Base-by-base conservation (phyloP, 92 coral and sea anemone species). In the Epizoanthus ramosus region DNA sequence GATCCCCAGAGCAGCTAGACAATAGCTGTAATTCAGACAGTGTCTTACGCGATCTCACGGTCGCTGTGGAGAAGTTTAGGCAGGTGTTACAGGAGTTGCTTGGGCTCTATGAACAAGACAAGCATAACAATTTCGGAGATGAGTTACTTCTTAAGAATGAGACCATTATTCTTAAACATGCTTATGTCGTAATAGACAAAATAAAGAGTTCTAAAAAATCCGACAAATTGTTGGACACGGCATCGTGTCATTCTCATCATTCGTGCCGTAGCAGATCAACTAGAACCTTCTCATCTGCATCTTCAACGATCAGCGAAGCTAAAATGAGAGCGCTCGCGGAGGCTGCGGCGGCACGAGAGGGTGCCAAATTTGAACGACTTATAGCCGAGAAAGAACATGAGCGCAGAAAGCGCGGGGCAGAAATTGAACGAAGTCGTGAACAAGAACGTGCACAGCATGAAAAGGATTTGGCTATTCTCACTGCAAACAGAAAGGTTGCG, bases 311-410 rank as follows among this genome's bases (percentile, higher is more conserved):
- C 81, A 84, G 81, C 50, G 67, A 41, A 19, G 68, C 63, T 50
- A 65, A 73, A 63, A 41, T 84, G 74, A 8, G 9, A 14, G 93
- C 93, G 45, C 63, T 81, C 3, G 90, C 89, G 3, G 87, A 85
- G 63, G 92, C 76, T 6, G 89, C 92, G 67, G 89, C 89, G 14
- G 92, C 87, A 52, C 88, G 86, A 10, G 88, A 86, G 79, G 71
- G 72, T 71, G 86, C 90, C 1, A 84, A 90, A 79, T 90, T 9
- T 71, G 85, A 90, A 56, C 52, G 73, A 65, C 50, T 39, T 8
- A 67, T 79, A 15, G 86, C 93, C 23, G 84, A 89, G 22, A 85
- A 61, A 71, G 90, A 89, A 63, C 87, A 73, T 70, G 75, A 81
- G 63, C 83, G 80, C 59, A 81, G 74, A 58, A 23, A 58, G 63